These are phyloP conservation scores for Imbricaverruca yamaguchii DNA, from an alignment of 2,888 invertebrate species.

Conservation along the genomic window DNA sequence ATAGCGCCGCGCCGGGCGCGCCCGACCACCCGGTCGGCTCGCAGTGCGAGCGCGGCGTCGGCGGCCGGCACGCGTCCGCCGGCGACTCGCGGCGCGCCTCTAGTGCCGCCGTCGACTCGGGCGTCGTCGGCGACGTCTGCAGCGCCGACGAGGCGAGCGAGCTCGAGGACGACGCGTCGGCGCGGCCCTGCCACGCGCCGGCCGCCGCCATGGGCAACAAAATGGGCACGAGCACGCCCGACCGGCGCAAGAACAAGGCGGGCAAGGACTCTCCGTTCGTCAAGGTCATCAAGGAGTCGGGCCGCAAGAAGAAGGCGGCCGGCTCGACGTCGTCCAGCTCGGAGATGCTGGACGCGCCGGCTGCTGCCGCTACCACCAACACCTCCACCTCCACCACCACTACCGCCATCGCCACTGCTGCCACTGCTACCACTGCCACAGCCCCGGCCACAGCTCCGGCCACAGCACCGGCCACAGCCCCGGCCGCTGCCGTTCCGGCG, in stretches of 20 bases:
- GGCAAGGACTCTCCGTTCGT: background rate
- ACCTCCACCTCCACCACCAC: no score
- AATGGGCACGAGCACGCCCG: constrained; percentile 9
- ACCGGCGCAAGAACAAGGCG: background rate
- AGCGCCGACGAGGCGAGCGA: constrained; percentile 13
- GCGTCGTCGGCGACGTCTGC: background rate
- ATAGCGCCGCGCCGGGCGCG: background rate
- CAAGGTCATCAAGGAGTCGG: background rate
- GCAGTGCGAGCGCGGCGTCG: background rate
- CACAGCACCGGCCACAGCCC: no score
- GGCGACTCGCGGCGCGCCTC: background rate
- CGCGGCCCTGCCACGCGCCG: background rate
- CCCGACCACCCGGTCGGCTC: background rate
- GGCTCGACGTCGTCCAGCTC: background rate
- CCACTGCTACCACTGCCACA: no score
- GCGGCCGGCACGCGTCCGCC: background rate
- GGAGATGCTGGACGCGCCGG: background rate
- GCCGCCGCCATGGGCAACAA: constrained; percentile 7
- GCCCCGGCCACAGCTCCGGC: no score
- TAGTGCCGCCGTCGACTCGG: background rate
- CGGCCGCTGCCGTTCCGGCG: background rate
- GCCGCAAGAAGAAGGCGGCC: background rate
- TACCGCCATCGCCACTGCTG: no score
- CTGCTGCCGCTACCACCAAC: no score
- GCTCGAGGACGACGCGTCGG: constrained; percentile 1